Evolutionary conservation across 2,888 invertebrate species (phyloP).

Genomic region (Stomorhina lunata): DNA sequence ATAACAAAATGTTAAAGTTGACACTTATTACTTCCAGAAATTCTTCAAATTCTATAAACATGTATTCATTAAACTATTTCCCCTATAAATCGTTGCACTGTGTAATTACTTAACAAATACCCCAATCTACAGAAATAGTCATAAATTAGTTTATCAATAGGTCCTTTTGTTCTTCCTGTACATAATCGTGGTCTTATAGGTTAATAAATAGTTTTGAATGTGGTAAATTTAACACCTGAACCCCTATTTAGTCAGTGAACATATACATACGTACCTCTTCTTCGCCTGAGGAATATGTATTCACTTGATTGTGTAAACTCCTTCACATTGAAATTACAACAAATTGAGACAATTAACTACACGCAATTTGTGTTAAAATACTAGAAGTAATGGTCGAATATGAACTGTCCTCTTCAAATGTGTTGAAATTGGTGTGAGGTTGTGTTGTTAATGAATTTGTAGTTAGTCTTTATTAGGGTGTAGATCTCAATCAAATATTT

Average conservation of each 20-base stretch:
- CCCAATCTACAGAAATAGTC: background rate
- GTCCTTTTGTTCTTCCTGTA: background rate
- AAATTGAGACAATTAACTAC: conserved; percentile 43
- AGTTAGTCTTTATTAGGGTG: background rate
- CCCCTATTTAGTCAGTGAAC: background rate
- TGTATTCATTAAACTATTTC: too few species aligned
- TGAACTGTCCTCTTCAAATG: background rate
- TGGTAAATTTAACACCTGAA: conserved; percentile 41
- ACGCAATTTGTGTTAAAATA: conserved; percentile 41
- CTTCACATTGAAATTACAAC: background rate
- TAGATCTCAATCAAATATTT: background rate
- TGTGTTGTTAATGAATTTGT: background rate
- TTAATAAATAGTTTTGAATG: conserved; percentile 48
- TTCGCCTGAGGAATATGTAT: background rate
- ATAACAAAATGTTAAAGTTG: too few species aligned
- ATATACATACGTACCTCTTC: too few species aligned
- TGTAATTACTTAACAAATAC: background rate
- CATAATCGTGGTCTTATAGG: background rate
- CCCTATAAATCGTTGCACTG: background rate
- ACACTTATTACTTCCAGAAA: too few species aligned
- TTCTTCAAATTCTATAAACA: too few species aligned
- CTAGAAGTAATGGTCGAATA: background rate
- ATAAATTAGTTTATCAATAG: conserved; percentile 18
- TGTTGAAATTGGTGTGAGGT: background rate
- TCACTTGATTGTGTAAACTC: too few species aligned